These are phyloP conservation scores for Platygyra sinensis DNA, from an alignment of 64 coral and sea anemone genomes.

Conservation along the genomic window DNA sequence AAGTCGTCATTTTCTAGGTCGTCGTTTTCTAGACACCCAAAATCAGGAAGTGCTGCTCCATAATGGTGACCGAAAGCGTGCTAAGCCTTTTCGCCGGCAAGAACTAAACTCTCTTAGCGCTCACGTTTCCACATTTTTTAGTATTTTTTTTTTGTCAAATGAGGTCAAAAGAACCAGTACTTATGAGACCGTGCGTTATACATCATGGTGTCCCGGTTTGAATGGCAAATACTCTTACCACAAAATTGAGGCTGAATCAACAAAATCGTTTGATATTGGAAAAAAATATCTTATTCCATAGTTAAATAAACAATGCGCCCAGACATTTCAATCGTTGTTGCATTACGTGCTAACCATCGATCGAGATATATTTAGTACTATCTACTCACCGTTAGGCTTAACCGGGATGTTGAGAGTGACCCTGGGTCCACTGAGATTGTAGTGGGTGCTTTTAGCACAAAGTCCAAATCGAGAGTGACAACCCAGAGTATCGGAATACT, in stretches of 20 bases:
- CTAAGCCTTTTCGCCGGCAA: no score
- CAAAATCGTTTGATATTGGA: not conserved
- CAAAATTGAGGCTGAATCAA: not conserved
- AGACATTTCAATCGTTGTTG: not conserved
- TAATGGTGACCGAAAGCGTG: not conserved
- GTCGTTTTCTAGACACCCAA: no score
- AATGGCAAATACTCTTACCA: not conserved
- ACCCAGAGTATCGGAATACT: constrained; percentile 18
- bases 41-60: constrained; percentile 15
- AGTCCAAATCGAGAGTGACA: constrained; percentile 19
- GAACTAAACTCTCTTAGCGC: no score
- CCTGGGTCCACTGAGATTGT: constrained; percentile 22
- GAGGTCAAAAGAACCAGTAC: no score
- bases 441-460: not conserved
- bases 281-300: not conserved
- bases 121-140: no score
- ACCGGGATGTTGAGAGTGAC: not conserved
- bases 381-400: constrained; percentile 20
- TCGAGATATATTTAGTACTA: constrained; percentile 19
- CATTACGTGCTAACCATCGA: constrained; percentile 11
- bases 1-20: no score
- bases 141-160: no score
- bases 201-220: not conserved
- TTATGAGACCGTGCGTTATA: no score
- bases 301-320: not conserved